These are phyloP conservation scores for Ceratothoa steindachneri DNA, from an alignment of 2,888 invertebrate genomes.

Conservation along the genomic window DNA sequence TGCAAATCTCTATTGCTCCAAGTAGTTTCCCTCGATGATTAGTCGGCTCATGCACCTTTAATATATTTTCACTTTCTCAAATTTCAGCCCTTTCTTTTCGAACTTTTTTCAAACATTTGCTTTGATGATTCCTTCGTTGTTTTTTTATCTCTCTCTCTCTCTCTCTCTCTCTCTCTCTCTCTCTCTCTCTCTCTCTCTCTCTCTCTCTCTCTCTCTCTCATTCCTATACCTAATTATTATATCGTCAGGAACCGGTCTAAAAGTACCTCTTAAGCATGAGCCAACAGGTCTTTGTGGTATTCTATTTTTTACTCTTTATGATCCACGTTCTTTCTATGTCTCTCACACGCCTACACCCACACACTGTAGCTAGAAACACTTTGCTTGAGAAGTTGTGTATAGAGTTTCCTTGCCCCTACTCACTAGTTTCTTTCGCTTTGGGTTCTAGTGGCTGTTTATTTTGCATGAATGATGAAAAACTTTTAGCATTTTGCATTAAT, in stretches of 20 bases:
- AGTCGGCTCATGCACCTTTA: no score
- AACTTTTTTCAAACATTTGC: no score
- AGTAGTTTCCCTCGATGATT: no score
- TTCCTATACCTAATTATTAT: no score
- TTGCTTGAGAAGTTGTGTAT: not conserved
- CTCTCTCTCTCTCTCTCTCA: not conserved
- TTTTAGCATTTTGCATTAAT: not conserved
- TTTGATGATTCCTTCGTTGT: no score
- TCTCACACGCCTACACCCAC: not conserved
- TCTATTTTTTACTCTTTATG: not conserved
- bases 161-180: not conserved
- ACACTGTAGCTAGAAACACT: not conserved
- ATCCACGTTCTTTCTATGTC: conserved; percentile 18
- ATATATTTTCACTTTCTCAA: no score
- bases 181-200: not conserved
- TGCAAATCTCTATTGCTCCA: no score
- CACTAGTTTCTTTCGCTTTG: not conserved
- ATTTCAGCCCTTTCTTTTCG: no score
- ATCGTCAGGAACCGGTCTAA: no score
- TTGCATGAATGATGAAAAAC: conserved; percentile 4
- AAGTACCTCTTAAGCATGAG: no score
- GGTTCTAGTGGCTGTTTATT: not conserved
- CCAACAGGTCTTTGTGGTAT: no score
- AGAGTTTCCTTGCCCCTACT: not conserved
- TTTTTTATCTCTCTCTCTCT: no score